A percentile compares a stretch with the other conserved stretches of the same genome.
phyloP scores from a whole-genome alignment of 2,888 invertebrate species.

The Hydraecia micacea region DNA sequence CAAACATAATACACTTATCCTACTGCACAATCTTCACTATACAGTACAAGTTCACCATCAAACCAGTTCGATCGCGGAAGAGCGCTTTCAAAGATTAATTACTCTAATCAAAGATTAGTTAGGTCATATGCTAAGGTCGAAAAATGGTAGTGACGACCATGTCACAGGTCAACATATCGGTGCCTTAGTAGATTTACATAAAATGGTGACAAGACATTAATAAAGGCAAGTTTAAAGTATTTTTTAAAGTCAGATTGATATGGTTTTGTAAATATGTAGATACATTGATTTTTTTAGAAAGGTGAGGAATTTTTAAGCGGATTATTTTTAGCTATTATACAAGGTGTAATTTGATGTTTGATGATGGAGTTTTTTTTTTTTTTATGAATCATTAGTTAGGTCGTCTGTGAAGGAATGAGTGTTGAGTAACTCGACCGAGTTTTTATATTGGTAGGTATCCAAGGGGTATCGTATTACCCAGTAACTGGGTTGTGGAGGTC shows the following conservation, averaged over 20 bases:
- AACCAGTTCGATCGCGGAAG: constrained; percentile 82
- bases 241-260: constrained; percentile 38
- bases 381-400: neutral
- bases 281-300: constrained; percentile 39
- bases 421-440: neutral
- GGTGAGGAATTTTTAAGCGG: constrained; percentile 34
- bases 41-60: constrained; percentile 8
- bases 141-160: constrained; percentile 63
- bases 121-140: constrained; percentile 57
- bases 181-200: constrained; percentile 34
- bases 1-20: neutral
- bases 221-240: constrained; percentile 12
- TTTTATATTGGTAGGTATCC: neutral
- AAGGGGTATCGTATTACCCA: too few species aligned
- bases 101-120: constrained; percentile 75
- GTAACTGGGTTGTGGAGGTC: too few species aligned
- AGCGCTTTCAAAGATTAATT: constrained; percentile 78
- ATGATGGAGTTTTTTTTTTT: constrained; percentile 9
- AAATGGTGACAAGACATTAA: constrained; percentile 36
- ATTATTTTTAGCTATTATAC: constrained; percentile 31
- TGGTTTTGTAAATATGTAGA: constrained; percentile 26
- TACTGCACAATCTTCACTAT: constrained; percentile 33
- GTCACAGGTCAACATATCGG: constrained; percentile 42
- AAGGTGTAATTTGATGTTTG: constrained; percentile 27
- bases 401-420: neutral